Evolutionary conservation across 2,888 invertebrate genomes (phyloP).

Genomic region (Cheilosia pagana): DNA sequence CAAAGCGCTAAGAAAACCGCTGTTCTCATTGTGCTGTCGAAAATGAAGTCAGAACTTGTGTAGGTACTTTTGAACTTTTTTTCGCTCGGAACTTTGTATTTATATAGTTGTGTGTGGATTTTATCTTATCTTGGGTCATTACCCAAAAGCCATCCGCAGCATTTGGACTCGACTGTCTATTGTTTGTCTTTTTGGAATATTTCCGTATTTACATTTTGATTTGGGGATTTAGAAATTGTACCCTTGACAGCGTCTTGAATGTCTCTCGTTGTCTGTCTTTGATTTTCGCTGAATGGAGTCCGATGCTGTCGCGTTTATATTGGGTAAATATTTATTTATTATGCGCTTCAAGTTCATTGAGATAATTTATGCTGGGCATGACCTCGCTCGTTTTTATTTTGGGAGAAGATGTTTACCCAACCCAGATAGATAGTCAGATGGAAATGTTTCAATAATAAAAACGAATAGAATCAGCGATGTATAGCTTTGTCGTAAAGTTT

Average conservation of each 20-base stretch:
- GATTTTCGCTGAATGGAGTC: neutral
- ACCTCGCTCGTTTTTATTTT: neutral
- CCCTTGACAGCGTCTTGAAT: neutral
- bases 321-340: slow-evolving; percentile 31
- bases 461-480: neutral
- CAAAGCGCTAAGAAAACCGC: slow-evolving; percentile 14
- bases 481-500: neutral
- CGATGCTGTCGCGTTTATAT: slow-evolving; percentile 16
- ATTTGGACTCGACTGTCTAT: neutral
- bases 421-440: slow-evolving; percentile 25
- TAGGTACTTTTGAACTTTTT: slow-evolving; percentile 11
- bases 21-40: slow-evolving; percentile 17
- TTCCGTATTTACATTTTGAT: slow-evolving; percentile 38
- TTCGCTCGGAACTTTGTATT: slow-evolving; percentile 10
- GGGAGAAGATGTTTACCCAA: neutral
- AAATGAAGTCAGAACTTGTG: neutral
- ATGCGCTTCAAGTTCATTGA: slow-evolving; percentile 48
- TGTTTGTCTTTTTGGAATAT: slow-evolving; percentile 15
- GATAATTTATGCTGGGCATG: slow-evolving; percentile 35
- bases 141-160: neutral
- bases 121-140: slow-evolving; percentile 35
- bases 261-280: neutral
- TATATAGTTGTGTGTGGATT: slow-evolving; percentile 15
- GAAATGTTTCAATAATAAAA: neutral
- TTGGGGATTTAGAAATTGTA: slow-evolving; percentile 8